Percentiles rank a stretch among this genome's conserved stretches.
Conservation (phyloP, 1,140 invertebrate species). For the Bombus picipes region DNA sequence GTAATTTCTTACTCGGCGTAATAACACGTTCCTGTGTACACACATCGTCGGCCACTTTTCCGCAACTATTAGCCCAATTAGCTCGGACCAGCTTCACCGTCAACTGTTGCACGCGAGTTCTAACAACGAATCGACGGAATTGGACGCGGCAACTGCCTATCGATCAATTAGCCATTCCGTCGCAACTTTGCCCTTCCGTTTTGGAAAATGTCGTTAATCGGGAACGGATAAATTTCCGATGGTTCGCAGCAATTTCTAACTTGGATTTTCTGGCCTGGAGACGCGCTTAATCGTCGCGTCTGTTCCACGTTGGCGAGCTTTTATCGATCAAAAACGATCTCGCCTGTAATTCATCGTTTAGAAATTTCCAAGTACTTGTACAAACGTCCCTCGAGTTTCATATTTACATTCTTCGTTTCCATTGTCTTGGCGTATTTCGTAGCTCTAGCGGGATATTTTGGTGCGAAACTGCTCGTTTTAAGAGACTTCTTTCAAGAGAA, state of each 20-base stretch:
- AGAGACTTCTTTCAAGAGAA: neutral
- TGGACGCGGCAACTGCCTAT: neutral
- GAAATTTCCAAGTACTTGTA: neutral
- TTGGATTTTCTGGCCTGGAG: neutral
- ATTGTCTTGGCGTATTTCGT: neutral
- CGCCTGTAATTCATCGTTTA: neutral
- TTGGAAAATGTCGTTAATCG: neutral
- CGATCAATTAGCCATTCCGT: conserved; percentile 15
- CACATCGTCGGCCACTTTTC: conserved; percentile 45
- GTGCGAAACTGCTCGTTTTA: neutral
- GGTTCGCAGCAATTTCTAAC: no score
- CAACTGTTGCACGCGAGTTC: conserved; percentile 44
- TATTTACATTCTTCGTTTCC: neutral
- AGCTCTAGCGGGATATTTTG: neutral
- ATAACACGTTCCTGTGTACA: conserved; percentile 43
- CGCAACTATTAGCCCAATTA: conserved; percentile 48
- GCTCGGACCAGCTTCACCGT: neutral
- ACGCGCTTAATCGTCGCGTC: neutral
- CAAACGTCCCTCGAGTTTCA: no score
- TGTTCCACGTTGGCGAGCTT: neutral
- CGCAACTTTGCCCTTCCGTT: neutral
- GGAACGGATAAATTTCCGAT: neutral
- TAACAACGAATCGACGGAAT: conserved; percentile 7
- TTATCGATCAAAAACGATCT: neutral
- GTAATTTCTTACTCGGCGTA: conserved; percentile 46